Percentiles rank a stretch among this genome's conserved stretches.
phyloP scores from a whole-genome alignment of 92 coral and sea anemone genomes.

The Epizoanthus ramosus region DNA sequence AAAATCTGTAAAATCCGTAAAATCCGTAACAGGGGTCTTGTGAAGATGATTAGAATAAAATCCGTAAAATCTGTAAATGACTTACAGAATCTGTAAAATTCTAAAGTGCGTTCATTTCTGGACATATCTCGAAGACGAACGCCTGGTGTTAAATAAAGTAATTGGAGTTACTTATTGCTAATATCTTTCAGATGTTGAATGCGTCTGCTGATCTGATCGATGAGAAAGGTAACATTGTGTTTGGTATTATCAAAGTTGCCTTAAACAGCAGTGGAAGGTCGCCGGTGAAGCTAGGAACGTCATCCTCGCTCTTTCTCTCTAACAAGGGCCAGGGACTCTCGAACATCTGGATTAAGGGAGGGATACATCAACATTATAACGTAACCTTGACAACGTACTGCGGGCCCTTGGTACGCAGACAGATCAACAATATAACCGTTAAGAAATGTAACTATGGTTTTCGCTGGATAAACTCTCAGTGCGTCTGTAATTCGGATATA shows the following conservation, averaged over 20 bases:
- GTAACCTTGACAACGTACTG: conserved; percentile 61
- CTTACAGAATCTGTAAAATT: no score
- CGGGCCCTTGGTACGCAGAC: conserved; percentile 51
- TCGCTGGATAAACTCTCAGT: conserved; percentile 13
- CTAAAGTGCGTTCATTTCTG: no score
- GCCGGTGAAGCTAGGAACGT: conserved; percentile 50
- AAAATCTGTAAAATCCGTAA: no score
- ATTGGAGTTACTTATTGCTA: no score
- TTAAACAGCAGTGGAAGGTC: conserved; percentile 18
- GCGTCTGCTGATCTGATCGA: conserved; percentile 72
- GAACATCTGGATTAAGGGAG: conserved; percentile 64
- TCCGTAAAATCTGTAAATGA: no score
- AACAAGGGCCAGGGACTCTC: conserved; percentile 10
- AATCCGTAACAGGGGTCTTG: no score
- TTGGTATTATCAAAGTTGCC: conserved; percentile 72
- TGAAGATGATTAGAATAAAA: no score
- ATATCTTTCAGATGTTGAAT: conserved; percentile 54
- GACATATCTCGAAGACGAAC: no score
- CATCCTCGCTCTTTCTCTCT: conserved; percentile 73
- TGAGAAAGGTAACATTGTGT: conserved; percentile 73
- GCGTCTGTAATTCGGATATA: conserved; percentile 60
- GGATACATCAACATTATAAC: conserved; percentile 24
- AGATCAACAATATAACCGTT: conserved; percentile 50
- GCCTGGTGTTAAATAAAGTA: no score
- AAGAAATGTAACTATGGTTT: conserved; percentile 71